A percentile compares a stretch with the other conserved stretches of the same genome.
phyloP scores from a whole-genome alignment of 2,888 invertebrate species.

The Campopleginae sp. region DNA sequence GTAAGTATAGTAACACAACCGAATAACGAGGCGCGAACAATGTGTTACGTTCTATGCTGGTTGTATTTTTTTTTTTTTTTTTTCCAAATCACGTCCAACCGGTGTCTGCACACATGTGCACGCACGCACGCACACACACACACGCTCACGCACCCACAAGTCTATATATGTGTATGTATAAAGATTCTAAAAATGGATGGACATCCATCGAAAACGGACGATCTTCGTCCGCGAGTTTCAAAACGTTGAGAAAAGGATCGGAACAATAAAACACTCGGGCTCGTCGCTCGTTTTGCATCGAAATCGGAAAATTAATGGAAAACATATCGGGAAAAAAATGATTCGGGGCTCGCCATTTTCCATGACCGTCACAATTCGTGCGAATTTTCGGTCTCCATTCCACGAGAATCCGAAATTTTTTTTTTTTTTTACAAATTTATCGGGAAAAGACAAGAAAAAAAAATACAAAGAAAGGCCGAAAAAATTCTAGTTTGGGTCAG shows the following conservation, averaged over 20 bases:
- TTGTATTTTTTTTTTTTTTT: neutral
- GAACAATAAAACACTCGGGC: slow-evolving; percentile 26
- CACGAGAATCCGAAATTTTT: neutral
- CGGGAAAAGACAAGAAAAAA: neutral
- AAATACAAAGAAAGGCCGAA: neutral
- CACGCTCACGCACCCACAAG: slow-evolving; percentile 25
- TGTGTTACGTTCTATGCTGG: slow-evolving; percentile 76
- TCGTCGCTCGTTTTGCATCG: slow-evolving; percentile 10
- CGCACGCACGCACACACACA: neutral
- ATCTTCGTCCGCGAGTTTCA: slow-evolving; percentile 21
- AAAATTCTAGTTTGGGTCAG: neutral
- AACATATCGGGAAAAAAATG: neutral
- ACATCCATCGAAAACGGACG: neutral
- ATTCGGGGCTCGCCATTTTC: neutral
- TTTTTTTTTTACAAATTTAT: neutral
- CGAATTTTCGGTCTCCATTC: neutral
- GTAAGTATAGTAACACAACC: slow-evolving; percentile 76
- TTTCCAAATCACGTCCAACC: neutral
- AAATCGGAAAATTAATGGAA: neutral
- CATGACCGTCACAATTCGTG: neutral
- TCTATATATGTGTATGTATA: slow-evolving; percentile 3
- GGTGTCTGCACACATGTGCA: neutral
- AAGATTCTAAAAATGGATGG: slow-evolving; percentile 22
- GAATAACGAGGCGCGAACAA: slow-evolving; percentile 74
- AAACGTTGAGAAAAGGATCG: slow-evolving; percentile 45